Base-by-base conservation (phyloP, 1,140 invertebrate species). In the Ctenoplectra terminalis region DNA sequence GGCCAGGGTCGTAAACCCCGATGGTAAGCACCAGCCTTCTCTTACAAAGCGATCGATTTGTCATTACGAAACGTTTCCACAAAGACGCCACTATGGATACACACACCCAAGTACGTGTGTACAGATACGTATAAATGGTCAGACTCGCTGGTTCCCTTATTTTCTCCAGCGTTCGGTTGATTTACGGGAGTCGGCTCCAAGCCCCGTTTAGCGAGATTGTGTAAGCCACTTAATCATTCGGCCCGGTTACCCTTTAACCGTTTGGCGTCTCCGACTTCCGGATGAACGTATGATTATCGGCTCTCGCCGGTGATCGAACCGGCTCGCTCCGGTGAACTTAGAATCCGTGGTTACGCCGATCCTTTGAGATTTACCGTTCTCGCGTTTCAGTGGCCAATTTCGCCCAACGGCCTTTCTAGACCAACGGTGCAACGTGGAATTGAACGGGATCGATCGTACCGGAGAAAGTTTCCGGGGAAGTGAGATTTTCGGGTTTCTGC, bases 1-100 rank as follows among this genome's bases (percentile, higher is more conserved):
- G 50, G 75, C 61, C 63, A 40, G 73, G 82, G 73, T 84, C 85
- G 86, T 86, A 87, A 87, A 83, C 72, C 67, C 52, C 54, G 70
- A 58, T 58, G 60, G 74, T 34, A 60, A 54, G 29, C 58, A 60
- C 46, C 66, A 23, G 63, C 48, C 58, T 52, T 46, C 66, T 82
- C 72, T 58, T 71, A 87, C 83, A 85, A 87, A 88, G 76, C 86
- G 80, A 87, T 88, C 87, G 83, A 88, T 88, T 88, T 88, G 87
- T 88, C 82, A 83, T 87, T 87, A 87, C 82, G 76, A 87, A 84
- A 84, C 63, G 73, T 81, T 84, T 58, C 63, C 72, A 87, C 79
- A 64, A 83, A 71, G 70, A 86, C 72, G n/a, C 23, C 29, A 37
- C 20, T 54, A 54, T 13, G 13, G 13, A 17, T 8, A 6, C 23